Base-by-base conservation (phyloP, 2,113 vertebrate species). In the Dissostichus mawsoni region DNA sequence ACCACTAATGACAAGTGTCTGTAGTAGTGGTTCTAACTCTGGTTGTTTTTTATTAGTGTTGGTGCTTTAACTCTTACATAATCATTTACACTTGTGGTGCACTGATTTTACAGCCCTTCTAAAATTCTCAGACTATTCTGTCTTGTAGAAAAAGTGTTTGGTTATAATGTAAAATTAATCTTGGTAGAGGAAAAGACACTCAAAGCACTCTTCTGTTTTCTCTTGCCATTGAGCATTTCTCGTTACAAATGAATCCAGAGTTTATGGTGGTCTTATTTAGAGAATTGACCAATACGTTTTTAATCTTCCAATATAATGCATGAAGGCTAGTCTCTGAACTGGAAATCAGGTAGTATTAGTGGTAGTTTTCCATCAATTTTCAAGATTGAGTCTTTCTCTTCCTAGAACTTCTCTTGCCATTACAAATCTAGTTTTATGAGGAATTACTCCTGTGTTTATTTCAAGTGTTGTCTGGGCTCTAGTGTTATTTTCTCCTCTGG, bases 1-100 rank as follows among this genome's bases (percentile, higher is more conserved):
- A 72, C 20, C 65, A 36, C 6, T 87, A 83, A 85, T 85, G 78
- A 83, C 78, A 81, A 68, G 82, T 84, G 66, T 83, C 76, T 73
- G 56, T 67, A 9, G 48, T 56, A 20, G 74, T 75, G 51, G 52
- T 72, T 71, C 65, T 63, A 25, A 64, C 23, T n/a, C 45, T 45
- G 20, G 29, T 47, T 41, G n/a, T 66, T 62, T 29, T 83, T 61
- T 77, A 69, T 81, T 44, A 29, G 62, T 61, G 33, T 68, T 48
- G 18, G 36, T 66, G 48, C 56, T 88, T 68, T 53, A 65, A 2
- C 44, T 76, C 70, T 82, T 53, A 62, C 36, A 73, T 85, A 55
- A 80, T 23, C n/a, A 53, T n/a, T 59, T 5, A 48, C 58, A 51
- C 66, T 33, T 66, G 41, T 63, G n/a, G 41, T 65, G 65, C 56